phyloP scores from a whole-genome alignment of 1,140 invertebrate species.

The Leptinotarsa defecta region DNA sequence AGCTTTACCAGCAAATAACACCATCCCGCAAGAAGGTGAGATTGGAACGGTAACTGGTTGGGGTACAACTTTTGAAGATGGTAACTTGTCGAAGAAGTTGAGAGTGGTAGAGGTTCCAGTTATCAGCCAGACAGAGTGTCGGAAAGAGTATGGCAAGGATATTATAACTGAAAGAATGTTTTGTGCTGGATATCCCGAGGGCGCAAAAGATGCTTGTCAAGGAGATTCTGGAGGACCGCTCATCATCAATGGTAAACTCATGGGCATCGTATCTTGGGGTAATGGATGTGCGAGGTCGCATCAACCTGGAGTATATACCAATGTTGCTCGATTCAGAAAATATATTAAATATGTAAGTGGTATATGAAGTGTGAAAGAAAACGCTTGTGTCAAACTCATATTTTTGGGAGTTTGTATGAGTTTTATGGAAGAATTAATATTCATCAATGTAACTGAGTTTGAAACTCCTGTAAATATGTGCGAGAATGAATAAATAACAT shows the following conservation, averaged over 20 bases:
- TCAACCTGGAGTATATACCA: slow-evolving; percentile 47
- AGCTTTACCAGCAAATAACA: slow-evolving; percentile 32
- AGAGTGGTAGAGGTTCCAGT: slow-evolving; percentile 57
- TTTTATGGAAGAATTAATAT: too few relatives aligned
- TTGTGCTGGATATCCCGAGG: slow-evolving; percentile 71
- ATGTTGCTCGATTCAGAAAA: slow-evolving; percentile 30
- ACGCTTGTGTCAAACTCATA: background rate
- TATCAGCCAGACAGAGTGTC: slow-evolving; percentile 50
- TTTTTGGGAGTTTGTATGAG: background rate
- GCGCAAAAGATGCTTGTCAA: slow-evolving; percentile 73
- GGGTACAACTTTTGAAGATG: slow-evolving; percentile 42
- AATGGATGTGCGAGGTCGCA: slow-evolving; percentile 56
- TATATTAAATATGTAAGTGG: slow-evolving; percentile 33
- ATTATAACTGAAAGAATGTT: slow-evolving; percentile 68
- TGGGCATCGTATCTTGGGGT: slow-evolving; percentile 59
- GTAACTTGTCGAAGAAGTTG: slow-evolving; percentile 55
- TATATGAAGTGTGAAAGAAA: slow-evolving; percentile 27
- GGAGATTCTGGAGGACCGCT: slow-evolving; percentile 51
- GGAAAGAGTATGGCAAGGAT: slow-evolving; percentile 47
- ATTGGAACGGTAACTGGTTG: slow-evolving; percentile 50
- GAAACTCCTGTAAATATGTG: too few relatives aligned
- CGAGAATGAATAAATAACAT: too few relatives aligned
- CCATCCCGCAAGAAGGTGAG: slow-evolving; percentile 21
- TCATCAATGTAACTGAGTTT: too few relatives aligned
- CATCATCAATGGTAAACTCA: slow-evolving; percentile 41